Evolutionary conservation across 1,140 invertebrate species (phyloP), one percentile per base, ranked within the genome.

Genomic region (Mylabris phalerata): DNA sequence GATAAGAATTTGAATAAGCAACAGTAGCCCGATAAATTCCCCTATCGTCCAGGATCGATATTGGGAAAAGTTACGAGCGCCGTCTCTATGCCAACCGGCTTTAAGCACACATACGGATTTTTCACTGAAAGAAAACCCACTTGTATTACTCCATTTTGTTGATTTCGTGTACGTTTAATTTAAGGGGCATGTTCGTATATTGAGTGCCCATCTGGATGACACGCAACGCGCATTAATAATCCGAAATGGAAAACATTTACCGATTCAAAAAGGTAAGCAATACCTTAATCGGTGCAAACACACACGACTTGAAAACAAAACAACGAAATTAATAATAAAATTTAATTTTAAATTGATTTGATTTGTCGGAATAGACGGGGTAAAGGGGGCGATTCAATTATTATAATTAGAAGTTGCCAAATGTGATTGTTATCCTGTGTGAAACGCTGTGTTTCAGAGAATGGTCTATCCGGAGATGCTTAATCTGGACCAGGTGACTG

Each of bases 211-310:
- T 27, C 43, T 55, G 44, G 52, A 55, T 55, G 52, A 55, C 52
- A 55, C 44, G 52, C 43, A 55, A 47, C 44, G 52, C 39, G 27
- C 44, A 55, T 54, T 54, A 54, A 54, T 54, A 54, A 44, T 44
- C 51, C 66, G 71, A 71, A 68, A 74, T 74, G 72, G 71, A 74
- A 70, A 72, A 70, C 67, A 67, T 74, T 70, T 71, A 67, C 65
- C 66, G 70, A 38, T 65, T 72, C 49, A 73, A 71, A 69, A 74
- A 74, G 72, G 72, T 74, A 74, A 69, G 55, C 55, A 62, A 59
- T 11, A 11, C 41, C 47, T 27, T 47, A 55, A 55, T 55, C 38
- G 41, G 39, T 46, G 44, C 44, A 46, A 55, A 46, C 44, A 27
- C 39, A 47, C 47, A 10, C 32, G 48, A 49, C 25, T 50, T 40